Percentiles rank a stretch among this genome's conserved stretches.
Conservation (phyloP, 30 jellyfish, hydroid and myxozoan species). For the Aurelia sp. region DNA sequence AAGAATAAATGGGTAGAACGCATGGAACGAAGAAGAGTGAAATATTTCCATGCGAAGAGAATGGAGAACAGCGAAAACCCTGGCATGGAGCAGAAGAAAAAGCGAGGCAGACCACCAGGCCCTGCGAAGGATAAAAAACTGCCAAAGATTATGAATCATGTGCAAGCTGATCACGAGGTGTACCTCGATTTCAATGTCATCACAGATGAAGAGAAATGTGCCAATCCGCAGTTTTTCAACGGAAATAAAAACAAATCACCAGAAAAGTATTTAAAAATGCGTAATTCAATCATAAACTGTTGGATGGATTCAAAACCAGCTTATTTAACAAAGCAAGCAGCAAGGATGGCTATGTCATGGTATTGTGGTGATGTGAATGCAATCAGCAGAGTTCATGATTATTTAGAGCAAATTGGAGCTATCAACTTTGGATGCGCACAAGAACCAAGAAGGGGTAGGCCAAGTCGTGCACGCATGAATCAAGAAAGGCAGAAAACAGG, state of each 20-base stretch:
- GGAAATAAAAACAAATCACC: conserved; percentile 69
- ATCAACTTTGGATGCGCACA: conserved; percentile 71
- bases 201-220: conserved; percentile 41
- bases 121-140: conserved; percentile 1
- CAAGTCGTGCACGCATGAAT: conserved; percentile 63
- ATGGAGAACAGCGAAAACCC: conserved; percentile 18
- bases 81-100: conserved; percentile 28
- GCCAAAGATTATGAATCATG: not conserved
- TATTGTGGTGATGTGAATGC: conserved; percentile 77
- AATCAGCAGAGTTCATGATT: conserved; percentile 71
- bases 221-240: conserved; percentile 57
- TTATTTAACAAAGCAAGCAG: conserved; percentile 58
- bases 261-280: conserved; percentile 56
- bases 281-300: conserved; percentile 61
- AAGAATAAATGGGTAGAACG: conserved; percentile 72
- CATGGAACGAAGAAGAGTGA: conserved; percentile 59
- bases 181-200: conserved; percentile 41
- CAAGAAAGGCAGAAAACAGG: conserved; percentile 36
- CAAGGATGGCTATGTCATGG: conserved; percentile 66
- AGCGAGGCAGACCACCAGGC: conserved; percentile 48
- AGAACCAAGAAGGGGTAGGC: conserved; percentile 69
- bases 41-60: conserved; percentile 24
- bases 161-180: conserved; percentile 20
- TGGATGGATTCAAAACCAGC: conserved; percentile 75
- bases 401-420: conserved; percentile 71